These are phyloP conservation scores for Platorchestia sp. DNA, from an alignment of 1,140 invertebrate species.

Conservation along the genomic window DNA sequence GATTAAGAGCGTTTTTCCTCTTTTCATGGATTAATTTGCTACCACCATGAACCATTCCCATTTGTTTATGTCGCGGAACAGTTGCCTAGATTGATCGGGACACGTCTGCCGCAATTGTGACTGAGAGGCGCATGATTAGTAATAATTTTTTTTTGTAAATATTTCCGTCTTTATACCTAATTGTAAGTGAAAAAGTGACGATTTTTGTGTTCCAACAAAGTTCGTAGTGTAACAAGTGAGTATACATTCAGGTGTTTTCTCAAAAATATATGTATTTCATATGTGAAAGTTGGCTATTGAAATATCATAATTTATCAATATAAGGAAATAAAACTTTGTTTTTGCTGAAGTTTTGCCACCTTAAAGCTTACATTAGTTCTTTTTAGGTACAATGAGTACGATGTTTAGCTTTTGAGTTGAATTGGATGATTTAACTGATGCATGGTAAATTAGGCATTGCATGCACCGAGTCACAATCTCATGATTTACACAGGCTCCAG, in stretches of 20 bases:
- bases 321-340: not conserved
- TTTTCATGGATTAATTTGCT: not conserved
- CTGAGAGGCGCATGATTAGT: not conserved
- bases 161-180: not conserved
- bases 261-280: not conserved
- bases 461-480: too few species aligned
- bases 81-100: not conserved
- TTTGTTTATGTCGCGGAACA: slow-evolving; percentile 32
- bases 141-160: not conserved
- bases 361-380: not conserved
- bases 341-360: not conserved
- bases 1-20: not conserved
- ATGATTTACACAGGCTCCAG: too few species aligned
- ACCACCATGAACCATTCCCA: not conserved
- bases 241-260: not conserved
- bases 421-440: not conserved
- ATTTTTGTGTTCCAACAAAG: not conserved
- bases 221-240: not conserved
- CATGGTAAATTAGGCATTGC: too few species aligned
- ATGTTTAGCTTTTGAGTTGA: not conserved
- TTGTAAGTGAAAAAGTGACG: not conserved
- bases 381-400: not conserved
- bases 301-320: not conserved
- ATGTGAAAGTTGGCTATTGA: not conserved
- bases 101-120: slow-evolving; percentile 36